Percentiles rank a stretch among this genome's conserved stretches.
Conservation (phyloP, 35 echinoderm and acorn worm species). For the Lytechinus pictus region DNA sequence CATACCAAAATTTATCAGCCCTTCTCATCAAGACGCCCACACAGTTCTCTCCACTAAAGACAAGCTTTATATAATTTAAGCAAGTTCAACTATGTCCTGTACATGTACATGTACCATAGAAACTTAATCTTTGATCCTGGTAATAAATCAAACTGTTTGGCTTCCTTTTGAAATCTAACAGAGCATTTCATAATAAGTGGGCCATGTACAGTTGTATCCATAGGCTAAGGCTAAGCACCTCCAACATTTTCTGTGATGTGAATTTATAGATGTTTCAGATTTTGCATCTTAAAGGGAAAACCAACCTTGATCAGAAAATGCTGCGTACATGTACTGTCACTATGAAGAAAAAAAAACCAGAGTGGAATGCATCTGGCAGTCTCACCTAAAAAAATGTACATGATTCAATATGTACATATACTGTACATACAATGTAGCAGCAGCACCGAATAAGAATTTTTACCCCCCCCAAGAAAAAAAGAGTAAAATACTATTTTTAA, state of each 20-base stretch:
- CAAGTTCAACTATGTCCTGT: neutral
- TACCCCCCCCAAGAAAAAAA: too few relatives aligned
- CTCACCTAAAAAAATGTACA: too few relatives aligned
- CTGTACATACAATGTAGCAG: too few relatives aligned
- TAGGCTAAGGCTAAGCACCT: neutral
- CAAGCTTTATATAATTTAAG: neutral
- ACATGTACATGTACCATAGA: neutral
- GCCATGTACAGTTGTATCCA: neutral
- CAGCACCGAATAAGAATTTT: too few relatives aligned
- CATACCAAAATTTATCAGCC: neutral
- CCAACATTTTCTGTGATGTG: neutral
- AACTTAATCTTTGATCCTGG: slow-evolving; percentile 50
- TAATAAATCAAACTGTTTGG: slow-evolving; percentile 24
- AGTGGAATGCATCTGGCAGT: too few relatives aligned
- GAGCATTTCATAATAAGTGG: neutral
- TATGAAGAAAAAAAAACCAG: too few relatives aligned
- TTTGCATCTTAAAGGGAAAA: too few relatives aligned
- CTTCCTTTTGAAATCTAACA: neutral
- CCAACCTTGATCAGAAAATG: too few relatives aligned
- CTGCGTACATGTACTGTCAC: too few relatives aligned
- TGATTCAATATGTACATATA: too few relatives aligned
- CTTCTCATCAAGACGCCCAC: neutral
- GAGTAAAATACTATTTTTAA: too few relatives aligned
- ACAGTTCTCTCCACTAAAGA: neutral
- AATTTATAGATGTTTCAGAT: too few relatives aligned